Evolutionary conservation across 2,888 invertebrate species (phyloP), one percentile per base, ranked within the genome.

Genomic region (Drosophila greeni): DNA sequence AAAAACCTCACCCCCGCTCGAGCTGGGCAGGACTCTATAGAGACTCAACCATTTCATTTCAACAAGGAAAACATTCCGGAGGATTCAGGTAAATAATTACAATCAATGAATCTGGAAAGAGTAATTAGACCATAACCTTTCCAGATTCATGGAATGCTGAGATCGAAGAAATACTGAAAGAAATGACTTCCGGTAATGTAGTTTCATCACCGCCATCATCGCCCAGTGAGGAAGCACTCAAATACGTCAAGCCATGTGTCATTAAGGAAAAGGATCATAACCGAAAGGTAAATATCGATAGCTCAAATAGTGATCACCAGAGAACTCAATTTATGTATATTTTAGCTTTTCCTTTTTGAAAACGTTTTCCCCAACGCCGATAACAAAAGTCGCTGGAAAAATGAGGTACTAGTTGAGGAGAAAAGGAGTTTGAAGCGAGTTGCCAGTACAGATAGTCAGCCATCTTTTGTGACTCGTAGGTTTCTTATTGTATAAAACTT

Each of bases 201-300:
- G 26, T 33, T 12, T 37, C 55, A 3, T 42, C 52, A 0, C 49
- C 71, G 9, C 20, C 9, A 1, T 26, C 49, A 52, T 29, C 42
- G n/a, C 51, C 60, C 9, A 37, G 49, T 6, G 53, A 67, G 18
- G 53, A 53, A 12, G 3, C 23, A 1, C 60, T 70, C 2, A 16
- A 29, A n/a, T 70, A 49, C 23, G 20, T 49, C 3, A 31, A 54
- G 23, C 67, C 67, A 5, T 43, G 26, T 12, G 70, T 67, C 20
- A 34, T 67, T 3, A 53, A 49, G 26, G 67, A 67, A 23, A 14
- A 48, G 33, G 23, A 70, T 45, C 70, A 70, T n/a, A 43, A 70
- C 26, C 40, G 14, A n/a, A 69, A 69, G 61, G 66, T 69, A 23
- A n/a, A 1, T 26, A 3, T 9, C 3, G n/a, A 23, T 3, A n/a